Base-by-base conservation (phyloP, 2,888 invertebrate genomes). In the Mellilla xanthometata region DNA sequence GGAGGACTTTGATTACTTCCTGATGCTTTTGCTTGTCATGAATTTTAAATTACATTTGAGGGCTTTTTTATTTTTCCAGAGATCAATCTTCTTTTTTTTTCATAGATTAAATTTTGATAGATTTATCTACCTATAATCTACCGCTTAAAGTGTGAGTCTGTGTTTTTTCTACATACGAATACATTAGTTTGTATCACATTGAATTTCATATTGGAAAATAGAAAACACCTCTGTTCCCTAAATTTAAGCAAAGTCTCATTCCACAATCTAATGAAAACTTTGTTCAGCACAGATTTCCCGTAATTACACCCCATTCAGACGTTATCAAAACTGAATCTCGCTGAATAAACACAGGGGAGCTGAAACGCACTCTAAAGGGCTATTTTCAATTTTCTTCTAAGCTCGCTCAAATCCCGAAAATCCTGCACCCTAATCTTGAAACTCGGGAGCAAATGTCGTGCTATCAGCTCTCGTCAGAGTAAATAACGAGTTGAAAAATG, bases 401-500 rank as follows among this genome's bases (percentile, higher is more conserved):
- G 76, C 75, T 69, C 63, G 63, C 60, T 79, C 36, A 47, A 84
- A 85, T 77, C 84, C 74, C 65, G 60, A 73, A 76, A 76, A 80
- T 75, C 76, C 72, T 75, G 70, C 76, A 70, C 75, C 83, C 76
- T 77, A 79, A 84, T 84, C 83, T 84, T 72, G 72, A 80, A 81
- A 75, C 79, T 78, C 72, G 65, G 65, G 67, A 82, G 80, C 83
- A 84, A 87, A 88, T 83, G 83, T 82, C 85, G 74, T 67, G 85
- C 78, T 88, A 88, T 89, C 87, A 82, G 83, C 81, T 79, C 76
- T 77, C 65, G 76, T 81, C 86, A 82, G 84, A 85, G 86, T 88
- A 88, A 89, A 88, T 88, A 89, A 88, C 87, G 85, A 89, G 88
- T 88, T 89, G 89, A 88, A 89, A 89, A 88, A 89, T 89, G 87